Percentiles rank a stretch among this genome's conserved stretches.
Evolutionary conservation across 2,797 vertebrate genomes (phyloP).

Genomic region (Botia kubotai): DNA sequence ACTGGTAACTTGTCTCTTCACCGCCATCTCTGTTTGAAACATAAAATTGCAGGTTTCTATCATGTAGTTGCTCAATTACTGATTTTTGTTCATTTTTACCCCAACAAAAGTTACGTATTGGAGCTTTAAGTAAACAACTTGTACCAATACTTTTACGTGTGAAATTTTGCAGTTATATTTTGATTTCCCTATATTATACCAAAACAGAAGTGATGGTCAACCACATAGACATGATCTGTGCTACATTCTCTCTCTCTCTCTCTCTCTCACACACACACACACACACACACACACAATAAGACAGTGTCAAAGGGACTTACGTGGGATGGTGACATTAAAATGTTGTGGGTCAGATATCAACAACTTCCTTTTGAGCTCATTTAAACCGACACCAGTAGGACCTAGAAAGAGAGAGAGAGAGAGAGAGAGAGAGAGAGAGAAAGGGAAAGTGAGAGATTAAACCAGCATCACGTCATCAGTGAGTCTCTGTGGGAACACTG

Average conservation of each 20-base stretch:
- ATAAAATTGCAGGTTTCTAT: no score
- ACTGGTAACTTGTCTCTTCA: no score
- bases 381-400: slow-evolving; percentile 91
- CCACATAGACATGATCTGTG: slow-evolving; percentile 54
- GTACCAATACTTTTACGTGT: no score
- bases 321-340: slow-evolving; percentile 92
- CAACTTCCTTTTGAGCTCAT: slow-evolving; percentile 93
- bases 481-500: slow-evolving; percentile 1
- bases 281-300: background rate
- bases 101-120: no score
- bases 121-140: no score
- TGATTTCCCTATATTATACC: no score
- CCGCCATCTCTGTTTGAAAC: no score
- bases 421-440: background rate
- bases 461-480: slow-evolving; percentile 43
- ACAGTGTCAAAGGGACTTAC: slow-evolving; percentile 77
- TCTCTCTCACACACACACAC: background rate
- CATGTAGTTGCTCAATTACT: no score
- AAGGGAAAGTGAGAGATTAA: slow-evolving; percentile 24
- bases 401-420: no score
- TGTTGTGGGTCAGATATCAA: slow-evolving; percentile 92
- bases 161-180: no score
- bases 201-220: slow-evolving; percentile 55
- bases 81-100: no score
- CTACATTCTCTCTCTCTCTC: no score